phyloP scores from a whole-genome alignment of 2,113 vertebrate genomes.

The Bostrychus sinensis region DNA sequence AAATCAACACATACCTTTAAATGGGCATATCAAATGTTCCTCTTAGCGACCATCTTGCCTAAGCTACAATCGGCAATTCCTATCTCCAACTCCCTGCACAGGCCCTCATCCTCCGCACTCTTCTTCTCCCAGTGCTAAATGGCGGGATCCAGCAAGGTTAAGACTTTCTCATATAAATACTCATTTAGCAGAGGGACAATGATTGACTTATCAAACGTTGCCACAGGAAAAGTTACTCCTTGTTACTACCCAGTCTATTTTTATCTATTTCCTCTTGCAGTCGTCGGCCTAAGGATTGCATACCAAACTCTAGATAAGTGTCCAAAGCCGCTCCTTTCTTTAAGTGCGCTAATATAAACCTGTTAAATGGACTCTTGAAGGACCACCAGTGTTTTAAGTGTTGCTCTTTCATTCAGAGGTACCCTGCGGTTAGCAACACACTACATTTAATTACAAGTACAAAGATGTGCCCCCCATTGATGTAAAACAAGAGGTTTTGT shows the following conservation, averaged over 20 bases:
- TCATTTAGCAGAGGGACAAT: conserved; percentile 23
- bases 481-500: conserved; percentile 40
- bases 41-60: conserved; percentile 22
- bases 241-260: conserved; percentile 2
- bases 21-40: conserved; percentile 21
- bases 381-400: conserved; percentile 74
- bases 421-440: conserved; percentile 59
- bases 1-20: conserved; percentile 13
- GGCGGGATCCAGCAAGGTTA: conserved; percentile 56
- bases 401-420: conserved; percentile 70
- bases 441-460: conserved; percentile 68
- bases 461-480: conserved; percentile 41
- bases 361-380: conserved; percentile 68
- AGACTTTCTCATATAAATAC: conserved; percentile 66
- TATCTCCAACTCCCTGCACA: conserved; percentile 52
- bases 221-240: conserved; percentile 14
- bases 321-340: conserved; percentile 54
- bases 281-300: conserved; percentile 28
- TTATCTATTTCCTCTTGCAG: background rate
- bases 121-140: conserved; percentile 45
- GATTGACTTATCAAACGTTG: conserved; percentile 34
- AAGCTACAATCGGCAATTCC: conserved; percentile 57
- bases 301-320: conserved; percentile 40
- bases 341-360: conserved; percentile 75
- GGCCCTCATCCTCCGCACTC: conserved; percentile 41